Evolutionary conservation across 2,797 vertebrate genomes (phyloP).

Genomic region (Enteromius trimaculatus): DNA sequence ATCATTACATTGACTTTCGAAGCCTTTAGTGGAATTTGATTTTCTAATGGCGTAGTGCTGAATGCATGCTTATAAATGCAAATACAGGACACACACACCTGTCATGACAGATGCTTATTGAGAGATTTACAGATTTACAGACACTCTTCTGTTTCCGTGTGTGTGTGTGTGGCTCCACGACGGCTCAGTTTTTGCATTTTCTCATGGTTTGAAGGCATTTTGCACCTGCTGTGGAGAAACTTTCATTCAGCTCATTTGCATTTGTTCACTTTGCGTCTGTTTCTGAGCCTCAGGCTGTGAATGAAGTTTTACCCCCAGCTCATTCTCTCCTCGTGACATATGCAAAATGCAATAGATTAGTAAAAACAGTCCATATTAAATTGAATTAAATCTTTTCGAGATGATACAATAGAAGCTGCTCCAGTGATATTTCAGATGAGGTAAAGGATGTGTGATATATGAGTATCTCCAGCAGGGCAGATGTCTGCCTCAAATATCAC

Average conservation of each 20-base stretch:
- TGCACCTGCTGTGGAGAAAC: constrained; percentile 32
- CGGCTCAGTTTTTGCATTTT: constrained; percentile 2
- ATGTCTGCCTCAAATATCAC: background rate
- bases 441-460: background rate
- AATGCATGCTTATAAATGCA: background rate
- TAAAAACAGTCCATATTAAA: background rate
- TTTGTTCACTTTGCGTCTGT: background rate
- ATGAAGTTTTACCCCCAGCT: background rate
- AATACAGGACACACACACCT: background rate
- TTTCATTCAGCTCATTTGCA: constrained; percentile 13
- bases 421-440: background rate
- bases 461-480: background rate
- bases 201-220: constrained; percentile 19
- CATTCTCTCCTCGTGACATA: background rate
- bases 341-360: background rate
- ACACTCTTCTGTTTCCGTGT: background rate
- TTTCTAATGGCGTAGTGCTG: constrained; percentile 3
- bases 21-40: constrained; percentile 6
- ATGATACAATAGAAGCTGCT: background rate
- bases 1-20: constrained; percentile 17
- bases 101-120: background rate
- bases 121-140: constrained; percentile 26
- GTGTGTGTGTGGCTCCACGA: background rate
- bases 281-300: constrained; percentile 16
- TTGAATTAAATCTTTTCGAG: background rate